phyloP scores from a whole-genome alignment of 2,113 vertebrate species.

The Vicugna pacos region DNA sequence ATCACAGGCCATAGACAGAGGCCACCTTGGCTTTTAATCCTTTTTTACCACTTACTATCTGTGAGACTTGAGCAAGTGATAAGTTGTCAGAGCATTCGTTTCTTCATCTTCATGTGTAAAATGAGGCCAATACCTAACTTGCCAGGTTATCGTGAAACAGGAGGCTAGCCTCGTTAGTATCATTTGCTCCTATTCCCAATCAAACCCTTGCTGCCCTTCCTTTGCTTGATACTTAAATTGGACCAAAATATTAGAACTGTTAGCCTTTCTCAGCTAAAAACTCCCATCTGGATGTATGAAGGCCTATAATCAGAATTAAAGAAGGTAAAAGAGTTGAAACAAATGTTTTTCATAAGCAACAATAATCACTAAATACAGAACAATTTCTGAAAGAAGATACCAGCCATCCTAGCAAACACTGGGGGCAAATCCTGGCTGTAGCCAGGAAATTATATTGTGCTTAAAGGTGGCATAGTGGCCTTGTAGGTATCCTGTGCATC shows the following conservation, averaged over 20 bases:
- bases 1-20: not conserved
- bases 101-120: constrained; percentile 36
- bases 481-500: not conserved
- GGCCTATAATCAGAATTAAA: not conserved
- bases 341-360: constrained; percentile 20
- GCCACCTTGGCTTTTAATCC: not conserved
- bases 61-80: not conserved
- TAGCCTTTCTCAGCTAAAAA: not conserved
- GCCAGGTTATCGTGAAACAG: not conserved
- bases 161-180: not conserved
- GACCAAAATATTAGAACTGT: not conserved
- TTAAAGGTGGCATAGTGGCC: not conserved
- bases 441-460: not conserved
- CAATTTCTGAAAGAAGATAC: not conserved
- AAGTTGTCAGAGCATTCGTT: not conserved
- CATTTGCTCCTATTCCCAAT: not conserved
- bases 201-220: not conserved
- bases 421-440: not conserved
- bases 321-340: not conserved
- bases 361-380: not conserved
- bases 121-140: not conserved
- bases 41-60: not conserved
- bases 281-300: not conserved
- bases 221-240: not conserved
- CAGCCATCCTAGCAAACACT: not conserved